A percentile compares a stretch with the other conserved stretches of the same genome.
These are phyloP conservation scores for Drosophila ercepeae DNA, from an alignment of 1,140 invertebrate genomes.

Conservation along the genomic window DNA sequence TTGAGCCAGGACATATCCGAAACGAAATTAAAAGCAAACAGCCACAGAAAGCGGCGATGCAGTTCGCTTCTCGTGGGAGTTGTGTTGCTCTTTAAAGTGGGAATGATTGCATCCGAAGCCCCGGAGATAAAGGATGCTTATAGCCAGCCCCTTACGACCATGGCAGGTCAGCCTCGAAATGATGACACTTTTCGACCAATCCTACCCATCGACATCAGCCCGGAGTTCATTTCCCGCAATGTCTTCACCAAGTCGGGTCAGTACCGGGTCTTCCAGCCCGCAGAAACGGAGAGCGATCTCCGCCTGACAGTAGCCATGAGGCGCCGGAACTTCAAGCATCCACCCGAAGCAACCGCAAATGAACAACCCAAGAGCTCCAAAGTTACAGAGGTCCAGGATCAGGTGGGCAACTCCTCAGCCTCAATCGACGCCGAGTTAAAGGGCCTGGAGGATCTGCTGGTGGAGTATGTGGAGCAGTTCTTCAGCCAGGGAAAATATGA, in stretches of 20 bases:
- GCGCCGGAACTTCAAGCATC: conserved; percentile 57
- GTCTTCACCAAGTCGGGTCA: conserved; percentile 78
- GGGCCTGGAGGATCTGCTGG: conserved; percentile 64
- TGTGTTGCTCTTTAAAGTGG: conserved; percentile 46
- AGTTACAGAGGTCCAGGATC: neutral
- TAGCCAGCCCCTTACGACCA: conserved; percentile 68
- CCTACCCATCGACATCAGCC: conserved; percentile 69
- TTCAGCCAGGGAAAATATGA: conserved; percentile 75
- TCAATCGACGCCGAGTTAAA: conserved; percentile 51
- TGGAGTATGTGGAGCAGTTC: conserved; percentile 74
- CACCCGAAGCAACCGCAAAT: conserved; percentile 1
- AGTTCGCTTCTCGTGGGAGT: conserved; percentile 29
- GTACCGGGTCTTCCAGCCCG: conserved; percentile 75
- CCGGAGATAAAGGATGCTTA: conserved; percentile 19
- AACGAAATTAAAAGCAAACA: conserved; percentile 71
- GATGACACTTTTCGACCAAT: conserved; percentile 75
- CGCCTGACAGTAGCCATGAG: conserved; percentile 58
- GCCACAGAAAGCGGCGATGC: conserved; percentile 65
- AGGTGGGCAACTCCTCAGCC: conserved; percentile 6
- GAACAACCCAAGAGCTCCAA: conserved; percentile 7
- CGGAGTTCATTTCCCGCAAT: conserved; percentile 78
- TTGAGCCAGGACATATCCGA: conserved; percentile 40
- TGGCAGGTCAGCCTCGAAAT: conserved; percentile 54
- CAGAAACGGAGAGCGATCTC: conserved; percentile 71
- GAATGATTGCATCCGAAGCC: conserved; percentile 16